Conservation (phyloP, 2,797 vertebrate species). For the Cossypha caffra region DNA sequence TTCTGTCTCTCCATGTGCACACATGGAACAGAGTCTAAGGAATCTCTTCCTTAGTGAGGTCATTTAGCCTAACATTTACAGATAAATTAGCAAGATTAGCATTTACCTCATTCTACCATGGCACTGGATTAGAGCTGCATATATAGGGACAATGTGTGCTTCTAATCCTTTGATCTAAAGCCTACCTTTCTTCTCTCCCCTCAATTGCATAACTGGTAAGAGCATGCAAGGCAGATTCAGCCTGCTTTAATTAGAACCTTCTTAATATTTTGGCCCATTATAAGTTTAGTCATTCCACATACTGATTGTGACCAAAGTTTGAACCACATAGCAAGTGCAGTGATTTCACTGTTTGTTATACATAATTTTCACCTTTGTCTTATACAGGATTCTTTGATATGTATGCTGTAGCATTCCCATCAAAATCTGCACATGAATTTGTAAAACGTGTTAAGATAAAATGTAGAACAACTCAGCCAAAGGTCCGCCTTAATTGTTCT, state of each 20-base stretch:
- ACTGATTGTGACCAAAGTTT: background rate
- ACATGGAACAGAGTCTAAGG: background rate
- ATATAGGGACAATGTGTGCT: background rate
- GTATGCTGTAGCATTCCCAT: background rate
- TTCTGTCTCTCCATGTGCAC: background rate
- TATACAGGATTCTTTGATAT: background rate
- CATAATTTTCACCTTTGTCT: background rate
- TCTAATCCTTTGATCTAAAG: constrained; percentile 22
- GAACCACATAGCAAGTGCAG: background rate
- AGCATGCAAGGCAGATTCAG: background rate
- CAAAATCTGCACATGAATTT: background rate
- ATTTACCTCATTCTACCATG: background rate
- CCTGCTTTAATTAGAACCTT: background rate
- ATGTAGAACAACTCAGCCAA: background rate
- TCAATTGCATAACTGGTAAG: background rate
- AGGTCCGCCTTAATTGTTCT: background rate
- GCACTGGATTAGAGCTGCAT: constrained; percentile 11
- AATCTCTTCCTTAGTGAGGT: background rate
- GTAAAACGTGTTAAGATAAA: background rate
- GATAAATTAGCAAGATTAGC: background rate
- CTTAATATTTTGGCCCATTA: background rate
- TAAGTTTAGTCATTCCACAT: background rate
- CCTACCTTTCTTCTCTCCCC: background rate
- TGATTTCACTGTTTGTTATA: background rate
- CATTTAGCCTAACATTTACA: background rate